phyloP scores from a whole-genome alignment of 2,113 vertebrate genomes.

The Macrotus californicus region DNA sequence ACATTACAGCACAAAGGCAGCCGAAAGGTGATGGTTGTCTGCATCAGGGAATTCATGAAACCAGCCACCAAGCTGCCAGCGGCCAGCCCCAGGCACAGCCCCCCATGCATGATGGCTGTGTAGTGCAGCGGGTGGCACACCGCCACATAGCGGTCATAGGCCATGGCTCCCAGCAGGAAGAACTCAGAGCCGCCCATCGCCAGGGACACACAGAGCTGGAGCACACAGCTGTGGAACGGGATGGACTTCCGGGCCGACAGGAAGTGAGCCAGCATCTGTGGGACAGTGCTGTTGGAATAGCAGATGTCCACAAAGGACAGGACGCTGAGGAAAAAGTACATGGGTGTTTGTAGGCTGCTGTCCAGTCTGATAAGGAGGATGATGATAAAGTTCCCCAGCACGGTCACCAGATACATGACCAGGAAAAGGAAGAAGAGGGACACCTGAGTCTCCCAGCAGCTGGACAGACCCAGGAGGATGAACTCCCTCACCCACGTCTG shows the following conservation, averaged over 20 bases:
- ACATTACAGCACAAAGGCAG: slow-evolving; percentile 47
- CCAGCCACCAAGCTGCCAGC: slow-evolving; percentile 38
- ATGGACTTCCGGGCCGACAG: slow-evolving; percentile 45
- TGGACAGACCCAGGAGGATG: slow-evolving; percentile 56
- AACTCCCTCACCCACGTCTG: slow-evolving; percentile 36
- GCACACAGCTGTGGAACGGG: slow-evolving; percentile 17
- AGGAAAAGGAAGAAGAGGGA: slow-evolving; percentile 58
- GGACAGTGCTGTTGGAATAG: slow-evolving; percentile 42
- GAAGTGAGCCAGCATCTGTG: slow-evolving; percentile 50
- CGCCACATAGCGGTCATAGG: slow-evolving; percentile 53
- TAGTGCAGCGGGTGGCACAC: slow-evolving; percentile 53
- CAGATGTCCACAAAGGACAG: slow-evolving; percentile 60
- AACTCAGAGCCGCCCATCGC: slow-evolving; percentile 45
- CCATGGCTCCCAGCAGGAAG: slow-evolving; percentile 63
- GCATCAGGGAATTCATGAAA: slow-evolving; percentile 51
- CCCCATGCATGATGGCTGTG: neutral
- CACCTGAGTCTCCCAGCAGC: neutral
- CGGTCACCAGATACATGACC: slow-evolving; percentile 41
- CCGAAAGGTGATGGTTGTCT: slow-evolving; percentile 58
- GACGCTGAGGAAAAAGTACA: slow-evolving; percentile 60
- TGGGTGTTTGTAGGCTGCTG: neutral
- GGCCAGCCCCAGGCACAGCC: slow-evolving; percentile 38
- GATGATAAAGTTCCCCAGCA: slow-evolving; percentile 56
- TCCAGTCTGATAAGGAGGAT: slow-evolving; percentile 50
- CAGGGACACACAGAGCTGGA: slow-evolving; percentile 39